Evolutionary conservation across 1,140 invertebrate species (phyloP), one percentile per base, ranked within the genome.

Genomic region (Meloidogyne chitwoodi): DNA sequence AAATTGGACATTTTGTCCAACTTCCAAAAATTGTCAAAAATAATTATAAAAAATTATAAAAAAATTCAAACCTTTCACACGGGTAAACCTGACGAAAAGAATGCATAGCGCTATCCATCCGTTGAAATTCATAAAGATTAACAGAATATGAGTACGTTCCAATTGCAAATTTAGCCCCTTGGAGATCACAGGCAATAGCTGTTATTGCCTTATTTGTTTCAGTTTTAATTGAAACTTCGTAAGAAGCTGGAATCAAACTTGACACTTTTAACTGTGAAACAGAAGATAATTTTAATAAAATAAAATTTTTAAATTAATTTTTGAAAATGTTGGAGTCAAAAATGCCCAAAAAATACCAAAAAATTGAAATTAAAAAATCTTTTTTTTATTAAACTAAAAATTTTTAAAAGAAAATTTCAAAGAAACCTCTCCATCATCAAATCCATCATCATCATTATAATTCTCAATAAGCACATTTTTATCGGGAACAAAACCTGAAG

Each of bases 91-190:
- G 93, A n/a, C 96, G 90, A 86, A 98, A 98, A 79, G 93, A 93
- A 69, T 92, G 91, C 88, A 96, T 90, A 0, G 92, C 91, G 0
- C 92, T 91, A 88, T 98, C 95, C 94, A 99, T 98, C 11, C 95
- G 95, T 74, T 93, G 93, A 90, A 98, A 99, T 89, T 99, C 96
- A 94, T 94, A 99, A 79, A 98, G 93, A 75, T 92, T 92, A 0
- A 99, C 92, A 81, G 97, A 94, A 88, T 97, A 99, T 86, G 98
- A 95, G 29, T 94, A 91, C 8, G 90, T 88, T 12, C 96, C 95
- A n/a, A 93, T 93, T 0, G 94, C 93, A 16, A 98, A 88, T 31
- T 96, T 89, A 22, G 94, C 93, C 22, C 96, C 96, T 31, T 94
- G 93, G 0, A 94, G 93, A 89, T 99, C 96, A 1, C 94, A 91